Percentiles rank a stretch among this genome's conserved stretches.
Evolutionary conservation across 1,140 invertebrate genomes (phyloP).

Genomic region (Oscheius sp.): DNA sequence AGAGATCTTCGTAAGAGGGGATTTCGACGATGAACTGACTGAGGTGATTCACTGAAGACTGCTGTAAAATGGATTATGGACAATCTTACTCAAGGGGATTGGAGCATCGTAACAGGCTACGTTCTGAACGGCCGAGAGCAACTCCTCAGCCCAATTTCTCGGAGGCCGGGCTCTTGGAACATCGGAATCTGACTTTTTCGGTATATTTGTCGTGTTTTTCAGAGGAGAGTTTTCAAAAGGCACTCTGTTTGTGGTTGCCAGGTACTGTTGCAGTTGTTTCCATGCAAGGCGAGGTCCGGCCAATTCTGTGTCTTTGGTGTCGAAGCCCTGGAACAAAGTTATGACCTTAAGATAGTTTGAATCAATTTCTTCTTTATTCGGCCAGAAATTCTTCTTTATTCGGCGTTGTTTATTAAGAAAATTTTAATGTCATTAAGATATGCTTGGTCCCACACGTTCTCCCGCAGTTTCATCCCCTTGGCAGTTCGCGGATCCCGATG

Average conservation of each 20-base stretch:
- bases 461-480: too few relatives aligned
- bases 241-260: slow-evolving; percentile 49
- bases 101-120: slow-evolving; percentile 57
- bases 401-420: background rate
- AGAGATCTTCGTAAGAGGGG: slow-evolving; percentile 44
- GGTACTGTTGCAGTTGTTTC: slow-evolving; percentile 48
- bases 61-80: background rate
- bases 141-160: slow-evolving; percentile 55
- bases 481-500: too few relatives aligned
- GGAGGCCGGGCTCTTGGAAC: background rate
- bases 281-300: slow-evolving; percentile 51
- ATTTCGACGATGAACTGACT: slow-evolving; percentile 54
- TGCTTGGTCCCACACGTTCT: too few relatives aligned
- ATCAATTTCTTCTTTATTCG: background rate
- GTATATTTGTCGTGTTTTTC: background rate
- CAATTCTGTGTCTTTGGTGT: slow-evolving; percentile 54
- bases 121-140: slow-evolving; percentile 47
- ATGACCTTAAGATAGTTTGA: background rate
- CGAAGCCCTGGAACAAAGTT: slow-evolving; percentile 59
- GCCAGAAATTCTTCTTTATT: background rate
- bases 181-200: background rate
- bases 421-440: background rate
- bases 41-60: slow-evolving; percentile 56
- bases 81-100: slow-evolving; percentile 53
- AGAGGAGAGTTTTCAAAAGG: slow-evolving; percentile 16